Conservation (phyloP, 2,888 invertebrate genomes). For the Mythimna vitellina region DNA sequence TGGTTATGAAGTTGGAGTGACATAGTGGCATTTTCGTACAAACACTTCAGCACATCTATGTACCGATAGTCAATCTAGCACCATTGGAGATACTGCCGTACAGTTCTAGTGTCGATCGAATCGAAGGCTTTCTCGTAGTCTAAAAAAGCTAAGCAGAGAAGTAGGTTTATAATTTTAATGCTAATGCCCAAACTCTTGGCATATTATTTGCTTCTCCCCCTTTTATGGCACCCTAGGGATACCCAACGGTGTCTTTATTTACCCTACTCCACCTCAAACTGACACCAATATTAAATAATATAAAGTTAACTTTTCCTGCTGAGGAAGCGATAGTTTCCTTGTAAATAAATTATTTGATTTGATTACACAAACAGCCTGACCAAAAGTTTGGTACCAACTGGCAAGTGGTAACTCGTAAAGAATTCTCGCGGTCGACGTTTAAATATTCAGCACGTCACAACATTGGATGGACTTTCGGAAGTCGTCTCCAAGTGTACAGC, state of each 20-base stretch:
- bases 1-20: too few species aligned
- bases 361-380: conserved; percentile 56
- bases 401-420: conserved; percentile 43
- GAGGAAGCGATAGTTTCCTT: conserved; percentile 45
- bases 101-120: too few species aligned
- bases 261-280: conserved; percentile 11
- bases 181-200: neutral
- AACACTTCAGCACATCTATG: too few species aligned
- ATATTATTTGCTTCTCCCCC: neutral
- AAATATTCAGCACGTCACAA: conserved; percentile 57
- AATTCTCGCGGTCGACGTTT: conserved; percentile 40
- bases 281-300: conserved; percentile 40
- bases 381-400: conserved; percentile 39
- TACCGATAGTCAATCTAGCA: too few species aligned
- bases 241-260: neutral
- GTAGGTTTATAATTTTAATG: neutral
- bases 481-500: conserved; percentile 42
- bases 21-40: too few species aligned
- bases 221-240: neutral
- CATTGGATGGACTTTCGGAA: conserved; percentile 49
- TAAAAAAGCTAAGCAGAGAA: too few species aligned
- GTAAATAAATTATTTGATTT: conserved; percentile 65
- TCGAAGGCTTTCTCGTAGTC: too few species aligned
- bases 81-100: too few species aligned
- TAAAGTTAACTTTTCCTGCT: conserved; percentile 32